A percentile compares a stretch with the other conserved stretches of the same genome.
These are phyloP conservation scores for Brotula barbata DNA, from an alignment of 2,797 vertebrate genomes.

Conservation along the genomic window DNA sequence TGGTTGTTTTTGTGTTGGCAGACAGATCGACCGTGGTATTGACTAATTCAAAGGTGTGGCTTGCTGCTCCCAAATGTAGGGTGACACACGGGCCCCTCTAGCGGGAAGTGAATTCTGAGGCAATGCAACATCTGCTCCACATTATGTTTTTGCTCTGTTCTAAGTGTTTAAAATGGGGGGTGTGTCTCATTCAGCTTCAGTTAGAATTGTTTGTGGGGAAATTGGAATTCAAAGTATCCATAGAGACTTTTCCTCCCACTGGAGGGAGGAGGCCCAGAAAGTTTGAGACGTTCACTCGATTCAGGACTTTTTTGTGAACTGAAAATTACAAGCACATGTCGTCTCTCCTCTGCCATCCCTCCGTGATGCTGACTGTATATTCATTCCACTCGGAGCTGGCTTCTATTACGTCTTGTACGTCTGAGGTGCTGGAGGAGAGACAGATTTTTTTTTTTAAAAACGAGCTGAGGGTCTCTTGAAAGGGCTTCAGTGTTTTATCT, in stretches of 20 bases:
- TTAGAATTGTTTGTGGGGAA: not conserved
- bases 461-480: conserved; percentile 41
- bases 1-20: too few species aligned
- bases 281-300: not conserved
- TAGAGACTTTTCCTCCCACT: too few species aligned
- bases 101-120: conserved; percentile 8
- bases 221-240: too few species aligned
- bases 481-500: conserved; percentile 42
- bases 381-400: conserved; percentile 20
- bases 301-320: not conserved
- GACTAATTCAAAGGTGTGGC: not conserved
- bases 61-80: too few species aligned
- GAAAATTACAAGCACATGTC: conserved; percentile 48
- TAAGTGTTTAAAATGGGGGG: not conserved
- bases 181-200: not conserved
- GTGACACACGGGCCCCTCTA: not conserved
- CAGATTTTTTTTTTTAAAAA: conserved; percentile 7
- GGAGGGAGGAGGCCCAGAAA: not conserved
- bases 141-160: not conserved
- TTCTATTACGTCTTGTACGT: conserved; percentile 14
- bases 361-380: not conserved
- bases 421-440: conserved; percentile 3
- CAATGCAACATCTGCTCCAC: not conserved
- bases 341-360: not conserved
- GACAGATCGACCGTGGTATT: not conserved